Conservation (phyloP, 2,888 invertebrate genomes). For the Peribatodes rhomboidaria region DNA sequence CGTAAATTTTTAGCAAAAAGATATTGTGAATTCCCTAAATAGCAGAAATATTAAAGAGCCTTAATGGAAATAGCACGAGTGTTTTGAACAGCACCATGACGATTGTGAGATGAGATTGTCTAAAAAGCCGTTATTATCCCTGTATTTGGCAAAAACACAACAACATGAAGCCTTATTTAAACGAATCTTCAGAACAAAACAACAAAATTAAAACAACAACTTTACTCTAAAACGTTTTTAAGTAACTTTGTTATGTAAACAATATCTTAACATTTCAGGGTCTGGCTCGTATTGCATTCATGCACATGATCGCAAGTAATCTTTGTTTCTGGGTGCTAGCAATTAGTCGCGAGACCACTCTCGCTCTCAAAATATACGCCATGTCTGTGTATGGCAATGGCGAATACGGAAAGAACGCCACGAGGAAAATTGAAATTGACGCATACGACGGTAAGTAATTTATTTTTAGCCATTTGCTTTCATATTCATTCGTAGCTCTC, state of each 20-base stretch:
- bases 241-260: too few relatives aligned
- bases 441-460: conserved; percentile 25
- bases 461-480: neutral
- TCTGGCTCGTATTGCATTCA: conserved; percentile 90
- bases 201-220: too few relatives aligned
- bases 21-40: neutral
- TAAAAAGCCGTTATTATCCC: too few relatives aligned
- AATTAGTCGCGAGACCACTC: conserved; percentile 90
- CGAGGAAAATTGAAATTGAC: conserved; percentile 32
- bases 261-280: conserved; percentile 64
- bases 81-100: too few relatives aligned
- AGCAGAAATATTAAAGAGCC: too few relatives aligned
- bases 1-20: neutral
- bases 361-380: conserved; percentile 87
- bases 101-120: too few relatives aligned
- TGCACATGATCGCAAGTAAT: conserved; percentile 93
- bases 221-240: too few relatives aligned
- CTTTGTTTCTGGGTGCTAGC: conserved; percentile 93
- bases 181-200: too few relatives aligned
- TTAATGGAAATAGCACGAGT: too few relatives aligned
- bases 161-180: too few relatives aligned
- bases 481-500: neutral
- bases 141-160: too few relatives aligned
- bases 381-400: conserved; percentile 64
- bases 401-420: conserved; percentile 41